Conservation (phyloP, 2,797 vertebrate genomes). For the Sebastes baramenuke region DNA sequence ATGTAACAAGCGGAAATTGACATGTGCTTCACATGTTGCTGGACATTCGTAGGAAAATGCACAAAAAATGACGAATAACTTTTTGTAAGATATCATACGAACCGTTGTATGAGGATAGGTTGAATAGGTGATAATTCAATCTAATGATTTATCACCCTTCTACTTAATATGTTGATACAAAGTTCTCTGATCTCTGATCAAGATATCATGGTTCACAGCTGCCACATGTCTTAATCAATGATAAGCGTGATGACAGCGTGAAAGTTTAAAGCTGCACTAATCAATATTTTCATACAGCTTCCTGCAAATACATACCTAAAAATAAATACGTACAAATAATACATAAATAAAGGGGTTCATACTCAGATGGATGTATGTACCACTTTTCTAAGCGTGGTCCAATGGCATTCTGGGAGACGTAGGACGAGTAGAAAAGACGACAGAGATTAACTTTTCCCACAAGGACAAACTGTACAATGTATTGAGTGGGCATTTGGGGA, state of each 20-base stretch:
- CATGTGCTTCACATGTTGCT: too few relatives aligned
- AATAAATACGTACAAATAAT: background rate
- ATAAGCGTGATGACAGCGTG: background rate
- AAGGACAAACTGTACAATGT: too few relatives aligned
- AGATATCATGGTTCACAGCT: background rate
- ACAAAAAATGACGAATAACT: too few relatives aligned
- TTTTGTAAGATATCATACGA: too few relatives aligned
- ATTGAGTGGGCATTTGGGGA: too few relatives aligned
- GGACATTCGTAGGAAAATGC: too few relatives aligned
- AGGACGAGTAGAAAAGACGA: too few relatives aligned
- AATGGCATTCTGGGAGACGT: too few relatives aligned
- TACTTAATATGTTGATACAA: background rate
- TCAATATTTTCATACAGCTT: background rate
- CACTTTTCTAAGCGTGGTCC: too few relatives aligned
- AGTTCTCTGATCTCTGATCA: too few relatives aligned
- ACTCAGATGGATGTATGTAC: background rate
- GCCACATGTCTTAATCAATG: background rate
- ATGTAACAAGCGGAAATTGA: too few relatives aligned
- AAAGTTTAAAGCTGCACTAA: background rate
- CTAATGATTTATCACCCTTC: background rate
- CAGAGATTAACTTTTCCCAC: too few relatives aligned
- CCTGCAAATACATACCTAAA: background rate
- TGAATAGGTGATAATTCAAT: background rate
- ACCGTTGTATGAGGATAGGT: accelerated
- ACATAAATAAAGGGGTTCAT: background rate